Evolutionary conservation across 2,888 invertebrate species (phyloP).

Genomic region (Drosophila acutilabella): DNA sequence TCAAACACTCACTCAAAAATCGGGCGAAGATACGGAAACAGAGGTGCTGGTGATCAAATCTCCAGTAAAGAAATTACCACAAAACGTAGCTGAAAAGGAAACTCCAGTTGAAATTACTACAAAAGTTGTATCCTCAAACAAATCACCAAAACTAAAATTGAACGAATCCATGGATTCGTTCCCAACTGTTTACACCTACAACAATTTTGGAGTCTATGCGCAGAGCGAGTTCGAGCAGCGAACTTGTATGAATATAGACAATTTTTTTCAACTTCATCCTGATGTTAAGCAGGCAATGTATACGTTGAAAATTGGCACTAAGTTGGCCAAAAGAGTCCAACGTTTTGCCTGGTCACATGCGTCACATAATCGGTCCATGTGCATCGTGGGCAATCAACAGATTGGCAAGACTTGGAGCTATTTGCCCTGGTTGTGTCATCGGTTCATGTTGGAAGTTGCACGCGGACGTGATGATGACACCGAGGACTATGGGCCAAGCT

Average conservation of each 20-base stretch:
- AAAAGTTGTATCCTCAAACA: too few relatives aligned
- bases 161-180: neutral
- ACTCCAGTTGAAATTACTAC: too few relatives aligned
- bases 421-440: conserved; percentile 49
- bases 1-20: neutral
- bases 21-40: neutral
- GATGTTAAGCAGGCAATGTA: conserved; percentile 16
- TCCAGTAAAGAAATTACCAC: too few relatives aligned
- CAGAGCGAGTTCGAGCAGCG: conserved; percentile 11
- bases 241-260: conserved; percentile 13
- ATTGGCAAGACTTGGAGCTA: conserved; percentile 59
- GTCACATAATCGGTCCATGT: conserved; percentile 34
- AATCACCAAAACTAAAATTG: too few relatives aligned
- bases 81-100: too few relatives aligned
- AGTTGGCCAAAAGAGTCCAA: conserved; percentile 28
- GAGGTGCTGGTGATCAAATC: conserved; percentile 17
- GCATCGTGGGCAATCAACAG: conserved; percentile 35
- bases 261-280: neutral
- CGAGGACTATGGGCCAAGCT: conserved; percentile 32
- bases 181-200: conserved; percentile 1
- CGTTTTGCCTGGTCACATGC: conserved; percentile 55
- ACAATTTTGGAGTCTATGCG: conserved; percentile 20
- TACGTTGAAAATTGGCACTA: neutral
- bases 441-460: neutral
- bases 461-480: neutral